phyloP scores from a whole-genome alignment of 2,113 vertebrate species.

The Epinephelus moara region DNA sequence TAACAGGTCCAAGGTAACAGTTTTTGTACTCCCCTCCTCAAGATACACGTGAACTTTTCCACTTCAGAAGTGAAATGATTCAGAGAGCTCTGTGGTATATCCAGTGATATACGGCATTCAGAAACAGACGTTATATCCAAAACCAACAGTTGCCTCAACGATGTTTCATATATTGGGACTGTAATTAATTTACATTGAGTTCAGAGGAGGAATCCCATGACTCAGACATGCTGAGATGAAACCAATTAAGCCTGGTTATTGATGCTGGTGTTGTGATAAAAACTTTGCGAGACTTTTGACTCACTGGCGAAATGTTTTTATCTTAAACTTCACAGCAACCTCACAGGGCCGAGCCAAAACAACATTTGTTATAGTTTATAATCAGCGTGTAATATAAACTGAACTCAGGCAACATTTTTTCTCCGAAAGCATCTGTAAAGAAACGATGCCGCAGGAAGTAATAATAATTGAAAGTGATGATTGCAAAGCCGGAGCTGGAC shows the following conservation, averaged over 20 bases:
- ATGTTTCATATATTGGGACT: slow-evolving; percentile 12
- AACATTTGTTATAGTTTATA: slow-evolving; percentile 28
- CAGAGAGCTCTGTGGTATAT: neutral
- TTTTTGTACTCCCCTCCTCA: neutral
- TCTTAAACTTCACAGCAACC: slow-evolving; percentile 1
- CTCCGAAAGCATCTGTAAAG: neutral
- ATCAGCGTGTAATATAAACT: slow-evolving; percentile 28
- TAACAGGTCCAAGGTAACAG: neutral
- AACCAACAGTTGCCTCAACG: slow-evolving; percentile 30
- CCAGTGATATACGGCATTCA: slow-evolving; percentile 27
- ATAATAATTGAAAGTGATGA: neutral
- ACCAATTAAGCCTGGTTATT: slow-evolving; percentile 34
- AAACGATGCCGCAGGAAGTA: neutral
- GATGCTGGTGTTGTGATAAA: slow-evolving; percentile 36
- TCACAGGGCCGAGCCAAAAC: neutral
- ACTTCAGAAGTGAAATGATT: slow-evolving; percentile 27
- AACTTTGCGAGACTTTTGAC: slow-evolving; percentile 13
- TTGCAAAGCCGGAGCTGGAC: neutral
- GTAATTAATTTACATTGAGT: slow-evolving; percentile 35
- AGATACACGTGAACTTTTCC: slow-evolving; percentile 52
- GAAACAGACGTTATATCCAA: slow-evolving; percentile 29
- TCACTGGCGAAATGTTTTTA: slow-evolving; percentile 28
- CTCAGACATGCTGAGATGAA: slow-evolving; percentile 29
- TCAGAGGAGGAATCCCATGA: slow-evolving; percentile 5
- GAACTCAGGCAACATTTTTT: neutral